Percentiles rank a stretch among this genome's conserved stretches.
Evolutionary conservation across 2,797 vertebrate genomes (phyloP).

Genomic region (Lithobates sylvaticus): DNA sequence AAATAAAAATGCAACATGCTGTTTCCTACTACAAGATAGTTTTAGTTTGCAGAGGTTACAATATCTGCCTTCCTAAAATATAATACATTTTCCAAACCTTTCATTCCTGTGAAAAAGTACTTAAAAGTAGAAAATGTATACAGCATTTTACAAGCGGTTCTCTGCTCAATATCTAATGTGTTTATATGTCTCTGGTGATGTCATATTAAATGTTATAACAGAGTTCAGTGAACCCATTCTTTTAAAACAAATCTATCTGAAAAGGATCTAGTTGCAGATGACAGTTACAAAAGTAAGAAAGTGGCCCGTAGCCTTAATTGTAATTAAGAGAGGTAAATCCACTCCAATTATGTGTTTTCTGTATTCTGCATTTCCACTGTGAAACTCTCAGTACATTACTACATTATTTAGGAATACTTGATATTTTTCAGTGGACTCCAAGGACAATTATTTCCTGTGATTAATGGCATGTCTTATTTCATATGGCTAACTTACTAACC

Average conservation of each 20-base stretch:
- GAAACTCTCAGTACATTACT: conserved; percentile 31
- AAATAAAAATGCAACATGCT: background rate
- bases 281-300: conserved; percentile 34
- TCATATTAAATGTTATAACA: conserved; percentile 45
- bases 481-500: conserved; percentile 57
- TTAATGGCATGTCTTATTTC: conserved; percentile 57
- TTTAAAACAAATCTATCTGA: conserved; percentile 26
- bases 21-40: background rate
- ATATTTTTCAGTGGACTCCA: conserved; percentile 53
- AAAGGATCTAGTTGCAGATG: conserved; percentile 28
- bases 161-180: conserved; percentile 47
- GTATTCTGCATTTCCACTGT: conserved; percentile 15
- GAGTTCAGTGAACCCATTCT: conserved; percentile 34
- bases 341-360: conserved; percentile 38
- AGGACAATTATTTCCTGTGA: conserved; percentile 61
- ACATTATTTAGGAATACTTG: conserved; percentile 52
- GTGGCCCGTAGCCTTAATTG: conserved; percentile 1
- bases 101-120: background rate
- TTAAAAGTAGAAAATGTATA: conserved; percentile 44
- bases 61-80: background rate
- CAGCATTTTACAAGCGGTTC: conserved; percentile 43
- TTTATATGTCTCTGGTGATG: conserved; percentile 43
- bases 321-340: conserved; percentile 40
- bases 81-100: conserved; percentile 10
- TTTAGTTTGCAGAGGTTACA: background rate